A percentile compares a stretch with the other conserved stretches of the same genome.
Evolutionary conservation across 2,888 invertebrate genomes (phyloP).

Genomic region (Sericinus montela): DNA sequence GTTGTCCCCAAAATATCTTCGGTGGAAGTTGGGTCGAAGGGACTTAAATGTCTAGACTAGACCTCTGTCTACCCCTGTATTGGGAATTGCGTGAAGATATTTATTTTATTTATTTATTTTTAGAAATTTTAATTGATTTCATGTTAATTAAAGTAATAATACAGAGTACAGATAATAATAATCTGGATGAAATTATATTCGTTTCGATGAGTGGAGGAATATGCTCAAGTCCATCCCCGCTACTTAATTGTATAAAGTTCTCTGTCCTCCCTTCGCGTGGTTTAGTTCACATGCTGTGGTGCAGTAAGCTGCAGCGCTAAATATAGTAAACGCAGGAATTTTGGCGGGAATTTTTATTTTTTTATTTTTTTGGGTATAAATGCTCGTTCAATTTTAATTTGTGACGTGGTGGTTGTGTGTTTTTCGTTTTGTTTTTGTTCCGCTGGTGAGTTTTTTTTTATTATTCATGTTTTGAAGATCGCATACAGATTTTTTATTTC

Average conservation of each 20-base stretch:
- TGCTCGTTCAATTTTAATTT: neutral
- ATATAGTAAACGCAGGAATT: neutral
- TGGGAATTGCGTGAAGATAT: too few relatives aligned
- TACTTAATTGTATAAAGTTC: constrained; percentile 40
- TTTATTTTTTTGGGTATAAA: neutral
- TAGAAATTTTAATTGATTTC: too few relatives aligned
- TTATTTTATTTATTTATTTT: too few relatives aligned
- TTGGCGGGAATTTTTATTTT: neutral
- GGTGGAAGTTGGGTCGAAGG: too few relatives aligned
- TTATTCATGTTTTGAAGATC: too few relatives aligned
- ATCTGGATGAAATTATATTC: too few relatives aligned
- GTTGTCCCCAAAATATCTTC: too few relatives aligned
- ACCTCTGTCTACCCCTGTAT: too few relatives aligned
- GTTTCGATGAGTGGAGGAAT: neutral
- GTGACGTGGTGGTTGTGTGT: constrained; percentile 1
- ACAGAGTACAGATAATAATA: too few relatives aligned
- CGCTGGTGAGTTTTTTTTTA: constrained; percentile 3
- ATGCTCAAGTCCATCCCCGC: constrained; percentile 34
- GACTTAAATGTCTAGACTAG: too few relatives aligned
- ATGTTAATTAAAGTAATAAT: too few relatives aligned
- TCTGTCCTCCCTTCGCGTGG: constrained; percentile 44
- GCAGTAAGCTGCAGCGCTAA: constrained; percentile 26
- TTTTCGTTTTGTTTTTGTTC: neutral
- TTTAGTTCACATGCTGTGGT: constrained; percentile 40
- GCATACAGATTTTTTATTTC: too few relatives aligned